These are phyloP conservation scores for Euschistus heros DNA, from an alignment of 1,140 invertebrate species.

Conservation along the genomic window DNA sequence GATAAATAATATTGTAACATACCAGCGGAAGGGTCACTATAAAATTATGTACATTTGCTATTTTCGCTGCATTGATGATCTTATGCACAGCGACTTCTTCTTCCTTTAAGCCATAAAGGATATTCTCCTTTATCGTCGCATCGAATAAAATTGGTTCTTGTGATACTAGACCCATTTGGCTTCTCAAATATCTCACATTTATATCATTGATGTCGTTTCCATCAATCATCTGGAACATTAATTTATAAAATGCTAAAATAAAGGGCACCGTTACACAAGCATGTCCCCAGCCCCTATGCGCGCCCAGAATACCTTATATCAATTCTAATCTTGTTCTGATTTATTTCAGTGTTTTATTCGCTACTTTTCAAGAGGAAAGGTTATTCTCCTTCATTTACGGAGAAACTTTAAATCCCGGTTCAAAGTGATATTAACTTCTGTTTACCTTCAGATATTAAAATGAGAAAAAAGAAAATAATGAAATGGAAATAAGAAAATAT, in stretches of 20 bases:
- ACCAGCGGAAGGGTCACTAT: conserved; percentile 67
- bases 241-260: not conserved
- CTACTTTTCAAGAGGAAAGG: too few relatives aligned
- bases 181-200: conserved; percentile 58
- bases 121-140: conserved; percentile 66
- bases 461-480: too few relatives aligned
- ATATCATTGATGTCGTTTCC: conserved; percentile 49
- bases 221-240: conserved; percentile 18
- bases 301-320: too few relatives aligned
- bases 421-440: too few relatives aligned
- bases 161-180: conserved; percentile 62
- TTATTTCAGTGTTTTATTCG: too few relatives aligned
- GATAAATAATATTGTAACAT: conserved; percentile 29
- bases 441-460: too few relatives aligned
- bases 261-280: too few relatives aligned
- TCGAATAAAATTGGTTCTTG: conserved; percentile 72
- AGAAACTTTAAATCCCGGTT: too few relatives aligned
- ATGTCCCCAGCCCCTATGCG: too few relatives aligned
- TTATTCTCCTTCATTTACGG: too few relatives aligned
- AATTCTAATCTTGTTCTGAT: too few relatives aligned
- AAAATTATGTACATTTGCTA: conserved; percentile 80
- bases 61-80: conserved; percentile 65
- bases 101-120: conserved; percentile 50
- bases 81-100: conserved; percentile 41
- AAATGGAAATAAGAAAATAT: too few relatives aligned